Base-by-base conservation (phyloP, 2,113 vertebrate genomes). In the Eupsittula cactorum region DNA sequence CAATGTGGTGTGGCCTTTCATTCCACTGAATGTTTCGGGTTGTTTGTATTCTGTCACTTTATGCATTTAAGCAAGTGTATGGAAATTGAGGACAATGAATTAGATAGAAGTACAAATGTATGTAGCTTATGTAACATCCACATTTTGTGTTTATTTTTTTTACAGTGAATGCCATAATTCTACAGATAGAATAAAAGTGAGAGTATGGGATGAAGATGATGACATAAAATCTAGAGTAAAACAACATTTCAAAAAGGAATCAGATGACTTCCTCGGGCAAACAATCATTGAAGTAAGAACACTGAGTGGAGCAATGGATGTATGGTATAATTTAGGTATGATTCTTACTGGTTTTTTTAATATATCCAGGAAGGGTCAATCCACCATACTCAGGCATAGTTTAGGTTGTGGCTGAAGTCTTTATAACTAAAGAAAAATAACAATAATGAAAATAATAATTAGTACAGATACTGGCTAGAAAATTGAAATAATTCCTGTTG, bases 121-220 rank as follows among this genome's bases (percentile, higher is more conserved):
- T 15, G 8, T 8, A 41, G 5, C 28, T 84, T 50, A 25, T 13
- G 2, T 65, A 37, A 44, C 23, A 12, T 37, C 62, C 35, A 60
- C 8, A 31, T 41, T 70, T 74, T 90, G 16, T 75, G 20, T 33
- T 86, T 71, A 49, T 50, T 95, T 86, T 95, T 53, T 96, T 97
- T 93, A 37, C 97, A 99, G 99, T 65, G 99, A 99, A 95, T 99
- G 99, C 96, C 99, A 99, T 97, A 99, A 99, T 47, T 99, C 99
- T 57, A 99, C 99, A 18, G 99, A 99, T 78, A 98, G 99, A 94
- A 99, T 99, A 96, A 99, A 99, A 97, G 99, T 99, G 78, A 98
- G 99, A 60, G 99, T 99, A 24, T 99, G 99, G 99, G 99, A 99
- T 81, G 99, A 99, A 97, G 99, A 99, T 19, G 99, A 99, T 47